Evolutionary conservation across 2,888 invertebrate species (phyloP).

Genomic region (Mylabris sibirica): DNA sequence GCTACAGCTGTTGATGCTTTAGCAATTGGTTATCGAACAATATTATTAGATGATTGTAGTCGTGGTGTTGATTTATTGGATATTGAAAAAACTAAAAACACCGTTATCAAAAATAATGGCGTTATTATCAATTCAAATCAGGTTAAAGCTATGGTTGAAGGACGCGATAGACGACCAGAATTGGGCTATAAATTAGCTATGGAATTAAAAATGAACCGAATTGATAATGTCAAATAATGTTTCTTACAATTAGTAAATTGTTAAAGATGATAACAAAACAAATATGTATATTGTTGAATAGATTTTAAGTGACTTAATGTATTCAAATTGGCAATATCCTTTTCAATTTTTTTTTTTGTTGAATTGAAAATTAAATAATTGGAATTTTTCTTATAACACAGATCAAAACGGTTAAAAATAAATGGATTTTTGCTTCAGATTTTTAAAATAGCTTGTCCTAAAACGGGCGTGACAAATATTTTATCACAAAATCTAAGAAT

Average conservation of each 20-base stretch:
- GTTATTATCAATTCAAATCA: conserved; percentile 81
- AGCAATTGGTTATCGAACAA: conserved; percentile 89
- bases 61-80: conserved; percentile 86
- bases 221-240: conserved; percentile 24
- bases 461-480: neutral
- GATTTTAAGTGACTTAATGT: neutral
- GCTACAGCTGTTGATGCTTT: conserved; percentile 89
- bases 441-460: neutral
- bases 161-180: conserved; percentile 85
- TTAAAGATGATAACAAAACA: conserved; percentile 20
- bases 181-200: conserved; percentile 88
- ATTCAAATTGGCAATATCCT: neutral
- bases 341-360: neutral
- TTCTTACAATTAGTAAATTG: conserved; percentile 22
- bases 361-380: neutral
- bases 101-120: conserved; percentile 77
- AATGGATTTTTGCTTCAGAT: neutral
- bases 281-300: neutral
- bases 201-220: conserved; percentile 69
- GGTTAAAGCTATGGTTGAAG: conserved; percentile 88
- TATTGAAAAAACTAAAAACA: conserved; percentile 82
- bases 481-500: neutral
- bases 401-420: neutral
- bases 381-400: neutral
- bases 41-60: conserved; percentile 89